Evolutionary conservation across 2,888 invertebrate species (phyloP).

Genomic region (Oegoconia quadripuncta): DNA sequence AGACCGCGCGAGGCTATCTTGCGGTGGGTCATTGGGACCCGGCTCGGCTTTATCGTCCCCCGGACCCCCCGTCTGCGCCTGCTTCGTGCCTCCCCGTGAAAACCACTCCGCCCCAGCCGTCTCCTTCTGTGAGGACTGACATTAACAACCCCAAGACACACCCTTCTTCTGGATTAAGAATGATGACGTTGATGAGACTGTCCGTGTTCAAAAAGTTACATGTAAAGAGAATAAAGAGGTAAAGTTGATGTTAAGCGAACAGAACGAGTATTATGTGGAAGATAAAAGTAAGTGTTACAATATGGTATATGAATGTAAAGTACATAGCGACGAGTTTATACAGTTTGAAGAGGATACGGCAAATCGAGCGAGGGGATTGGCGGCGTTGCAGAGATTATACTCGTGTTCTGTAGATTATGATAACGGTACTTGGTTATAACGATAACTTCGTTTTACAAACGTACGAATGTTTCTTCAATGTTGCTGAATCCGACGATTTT

Average conservation of each 20-base stretch:
- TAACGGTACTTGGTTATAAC: constrained; percentile 27
- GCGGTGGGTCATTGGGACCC: constrained; percentile 59
- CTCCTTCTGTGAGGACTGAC: constrained; percentile 78
- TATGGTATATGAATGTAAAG: constrained; percentile 23
- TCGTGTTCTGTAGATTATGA: constrained; percentile 44
- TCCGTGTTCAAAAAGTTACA: constrained; percentile 4
- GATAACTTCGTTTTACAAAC: background rate
- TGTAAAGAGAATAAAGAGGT: too few species aligned
- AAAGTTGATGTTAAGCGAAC: background rate
- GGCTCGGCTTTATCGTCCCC: constrained; percentile 66
- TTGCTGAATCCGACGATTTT: too few species aligned
- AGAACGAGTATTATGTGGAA: constrained; percentile 10
- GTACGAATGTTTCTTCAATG: background rate
- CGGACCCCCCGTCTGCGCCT: constrained; percentile 65
- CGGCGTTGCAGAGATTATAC: constrained; percentile 47
- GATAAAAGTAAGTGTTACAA: constrained; percentile 17
- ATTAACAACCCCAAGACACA: constrained; percentile 41
- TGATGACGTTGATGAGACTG: constrained; percentile 15
- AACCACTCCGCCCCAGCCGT: constrained; percentile 82
- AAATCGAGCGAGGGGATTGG: constrained; percentile 41
- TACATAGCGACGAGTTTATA: constrained; percentile 20
- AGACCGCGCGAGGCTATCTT: constrained; percentile 62
- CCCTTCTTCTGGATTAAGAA: constrained; percentile 31
- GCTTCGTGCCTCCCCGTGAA: constrained; percentile 62
- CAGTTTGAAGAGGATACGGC: constrained; percentile 32